Evolutionary conservation across 2,888 invertebrate genomes (phyloP).

Genomic region (Calliopum simillimum): DNA sequence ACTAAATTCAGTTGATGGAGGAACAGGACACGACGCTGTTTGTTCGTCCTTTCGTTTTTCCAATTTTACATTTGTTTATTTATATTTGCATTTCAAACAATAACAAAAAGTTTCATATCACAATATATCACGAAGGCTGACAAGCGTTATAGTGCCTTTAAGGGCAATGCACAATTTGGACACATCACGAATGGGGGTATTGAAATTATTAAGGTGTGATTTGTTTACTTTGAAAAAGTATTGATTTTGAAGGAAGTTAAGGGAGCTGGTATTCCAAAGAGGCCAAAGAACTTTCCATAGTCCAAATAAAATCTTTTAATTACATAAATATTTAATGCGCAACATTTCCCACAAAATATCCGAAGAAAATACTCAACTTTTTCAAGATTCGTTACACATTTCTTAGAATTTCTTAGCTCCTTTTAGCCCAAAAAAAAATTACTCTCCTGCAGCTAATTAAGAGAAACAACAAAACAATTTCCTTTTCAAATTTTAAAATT

Average conservation of each 20-base stretch:
- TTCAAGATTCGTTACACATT: constrained; percentile 3
- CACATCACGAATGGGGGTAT: too few species aligned
- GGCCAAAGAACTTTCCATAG: not conserved
- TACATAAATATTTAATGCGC: constrained; percentile 51
- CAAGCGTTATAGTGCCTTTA: too few species aligned
- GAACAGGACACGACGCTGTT: not conserved
- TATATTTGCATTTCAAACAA: constrained; percentile 25
- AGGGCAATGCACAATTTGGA: too few species aligned
- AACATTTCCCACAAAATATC: too few species aligned
- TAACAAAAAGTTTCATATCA: constrained; percentile 12
- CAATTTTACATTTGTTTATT: constrained; percentile 13
- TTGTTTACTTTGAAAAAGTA: constrained; percentile 1
- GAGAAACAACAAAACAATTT: constrained; percentile 46
- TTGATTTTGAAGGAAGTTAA: not conserved
- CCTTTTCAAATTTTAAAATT: constrained; percentile 41
- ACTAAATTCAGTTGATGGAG: not conserved
- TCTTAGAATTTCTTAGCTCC: not conserved
- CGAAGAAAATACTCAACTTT: constrained; percentile 5
- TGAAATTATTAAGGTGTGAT: constrained; percentile 12
- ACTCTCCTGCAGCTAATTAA: constrained; percentile 56
- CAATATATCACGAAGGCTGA: not conserved
- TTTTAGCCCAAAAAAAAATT: not conserved
- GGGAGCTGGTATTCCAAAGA: not conserved
- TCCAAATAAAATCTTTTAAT: constrained; percentile 48
- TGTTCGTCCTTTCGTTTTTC: constrained; percentile 6